Evolutionary conservation across 2,113 vertebrate genomes (phyloP).

Genomic region (Grus americana): DNA sequence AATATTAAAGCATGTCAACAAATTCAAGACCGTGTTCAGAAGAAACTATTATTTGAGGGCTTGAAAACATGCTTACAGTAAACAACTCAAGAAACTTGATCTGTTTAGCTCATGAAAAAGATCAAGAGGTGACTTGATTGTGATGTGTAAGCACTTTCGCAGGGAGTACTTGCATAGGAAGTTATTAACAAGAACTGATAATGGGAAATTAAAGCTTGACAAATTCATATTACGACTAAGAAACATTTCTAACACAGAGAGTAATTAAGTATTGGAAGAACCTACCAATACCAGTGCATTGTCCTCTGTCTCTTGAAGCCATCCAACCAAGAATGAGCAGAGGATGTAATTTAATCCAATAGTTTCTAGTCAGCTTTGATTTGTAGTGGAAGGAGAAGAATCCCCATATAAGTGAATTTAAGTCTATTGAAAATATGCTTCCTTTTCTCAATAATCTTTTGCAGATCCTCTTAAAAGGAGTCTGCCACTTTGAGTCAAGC

Average conservation of each 20-base stretch:
- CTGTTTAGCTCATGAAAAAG: neutral
- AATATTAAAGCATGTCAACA: conserved; percentile 39
- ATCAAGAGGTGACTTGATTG: neutral
- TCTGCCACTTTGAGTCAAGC: conserved; percentile 28
- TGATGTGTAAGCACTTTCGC: neutral
- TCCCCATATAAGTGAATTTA: neutral
- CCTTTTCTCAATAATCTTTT: conserved; percentile 45
- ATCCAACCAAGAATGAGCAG: neutral
- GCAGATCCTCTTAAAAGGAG: conserved; percentile 47
- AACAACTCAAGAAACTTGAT: neutral
- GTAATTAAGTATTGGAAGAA: neutral
- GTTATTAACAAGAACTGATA: neutral
- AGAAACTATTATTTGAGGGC: neutral
- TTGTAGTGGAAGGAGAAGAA: neutral
- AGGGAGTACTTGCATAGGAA: neutral
- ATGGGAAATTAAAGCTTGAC: neutral
- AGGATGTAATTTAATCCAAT: neutral
- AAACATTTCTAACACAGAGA: neutral
- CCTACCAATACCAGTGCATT: neutral
- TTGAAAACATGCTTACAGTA: neutral
- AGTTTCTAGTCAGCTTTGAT: neutral
- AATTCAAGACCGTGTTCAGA: neutral
- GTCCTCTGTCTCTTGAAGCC: neutral
- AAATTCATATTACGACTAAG: neutral
- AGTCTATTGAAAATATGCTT: conserved; percentile 29